These are phyloP conservation scores for Tetraneura akinire DNA, from an alignment of 1,140 invertebrate species.

Conservation along the genomic window DNA sequence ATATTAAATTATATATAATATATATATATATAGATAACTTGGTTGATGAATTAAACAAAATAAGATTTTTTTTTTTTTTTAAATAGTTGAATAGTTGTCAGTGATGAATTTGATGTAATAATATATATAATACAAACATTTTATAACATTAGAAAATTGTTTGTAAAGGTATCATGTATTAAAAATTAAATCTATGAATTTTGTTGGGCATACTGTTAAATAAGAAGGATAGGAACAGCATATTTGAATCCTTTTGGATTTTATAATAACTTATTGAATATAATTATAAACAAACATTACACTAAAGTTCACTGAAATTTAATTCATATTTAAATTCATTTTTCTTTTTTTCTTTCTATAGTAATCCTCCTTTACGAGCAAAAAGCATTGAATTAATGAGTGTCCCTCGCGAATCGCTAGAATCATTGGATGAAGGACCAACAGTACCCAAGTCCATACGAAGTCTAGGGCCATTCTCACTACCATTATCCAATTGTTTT, in stretches of 20 bases:
- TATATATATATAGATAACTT: constrained; percentile 6
- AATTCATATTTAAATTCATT: background rate
- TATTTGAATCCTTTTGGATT: background rate
- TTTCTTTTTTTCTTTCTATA: too few species aligned
- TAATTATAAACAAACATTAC: constrained; percentile 28
- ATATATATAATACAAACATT: background rate
- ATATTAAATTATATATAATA: too few species aligned
- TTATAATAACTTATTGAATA: constrained; percentile 16
- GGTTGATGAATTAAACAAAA: background rate
- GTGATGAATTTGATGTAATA: background rate
- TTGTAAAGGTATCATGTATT: background rate
- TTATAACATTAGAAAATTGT: background rate
- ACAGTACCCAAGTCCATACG: constrained; percentile 55
- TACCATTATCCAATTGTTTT: constrained; percentile 60
- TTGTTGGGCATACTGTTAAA: background rate
- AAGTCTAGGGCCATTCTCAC: constrained; percentile 54
- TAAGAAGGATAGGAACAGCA: background rate
- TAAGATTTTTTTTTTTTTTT: background rate
- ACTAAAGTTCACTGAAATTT: constrained; percentile 24
- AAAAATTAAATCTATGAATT: background rate
- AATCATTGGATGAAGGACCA: constrained; percentile 21
- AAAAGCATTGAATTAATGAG: constrained; percentile 75
- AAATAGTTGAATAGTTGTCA: background rate
- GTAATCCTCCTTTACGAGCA: constrained; percentile 77
- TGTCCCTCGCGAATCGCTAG: constrained; percentile 68